These are phyloP conservation scores for Dinocampus coccinellae DNA, from an alignment of 2,888 invertebrate species.

Conservation along the genomic window DNA sequence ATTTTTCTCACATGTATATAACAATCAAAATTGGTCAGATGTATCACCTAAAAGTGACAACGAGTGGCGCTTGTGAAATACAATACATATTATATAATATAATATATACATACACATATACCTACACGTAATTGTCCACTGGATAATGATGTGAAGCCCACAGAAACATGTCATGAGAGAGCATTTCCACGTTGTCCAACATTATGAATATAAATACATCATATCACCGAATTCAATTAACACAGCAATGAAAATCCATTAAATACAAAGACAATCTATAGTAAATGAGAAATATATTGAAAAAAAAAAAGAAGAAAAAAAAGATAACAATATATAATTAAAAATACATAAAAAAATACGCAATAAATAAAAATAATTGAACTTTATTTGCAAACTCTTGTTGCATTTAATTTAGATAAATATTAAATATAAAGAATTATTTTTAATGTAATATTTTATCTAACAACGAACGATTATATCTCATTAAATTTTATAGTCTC, in stretches of 20 bases:
- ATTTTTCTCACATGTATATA: constrained; percentile 53
- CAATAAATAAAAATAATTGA: too few relatives aligned
- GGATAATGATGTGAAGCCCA: neutral
- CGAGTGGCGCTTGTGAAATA: constrained; percentile 6
- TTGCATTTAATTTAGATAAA: neutral
- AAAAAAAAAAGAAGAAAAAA: neutral
- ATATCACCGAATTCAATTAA: neutral
- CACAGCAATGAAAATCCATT: neutral
- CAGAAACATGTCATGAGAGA: neutral
- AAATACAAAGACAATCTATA: too few relatives aligned
- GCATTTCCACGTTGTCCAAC: neutral
- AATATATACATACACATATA: neutral
- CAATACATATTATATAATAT: neutral
- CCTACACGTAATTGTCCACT: too few relatives aligned
- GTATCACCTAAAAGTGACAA: constrained; percentile 40
- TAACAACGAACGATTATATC: neutral
- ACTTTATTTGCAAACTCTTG: too few relatives aligned
- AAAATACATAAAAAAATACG: neutral
- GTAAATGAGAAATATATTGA: neutral
- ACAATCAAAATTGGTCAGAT: constrained; percentile 43
- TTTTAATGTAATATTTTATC: neutral
- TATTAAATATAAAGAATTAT: neutral
- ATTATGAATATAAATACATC: neutral
- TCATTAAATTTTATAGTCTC: constrained; percentile 32
- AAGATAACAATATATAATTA: neutral